Conservation (phyloP, 2,113 vertebrate species). For the Urocynchramus pylzowi region DNA sequence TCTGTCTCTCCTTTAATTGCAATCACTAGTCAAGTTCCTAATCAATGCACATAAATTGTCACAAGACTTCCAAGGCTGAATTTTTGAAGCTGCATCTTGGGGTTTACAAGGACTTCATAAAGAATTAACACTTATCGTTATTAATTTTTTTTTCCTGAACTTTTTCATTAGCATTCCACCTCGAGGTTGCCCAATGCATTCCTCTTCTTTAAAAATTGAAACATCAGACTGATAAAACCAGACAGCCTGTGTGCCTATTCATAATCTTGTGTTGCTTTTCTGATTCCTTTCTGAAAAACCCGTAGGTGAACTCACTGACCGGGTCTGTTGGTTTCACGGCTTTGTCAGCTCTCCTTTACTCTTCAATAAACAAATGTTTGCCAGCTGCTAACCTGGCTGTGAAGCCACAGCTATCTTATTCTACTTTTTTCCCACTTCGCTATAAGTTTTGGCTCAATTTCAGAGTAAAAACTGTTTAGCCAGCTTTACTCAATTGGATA, state of each 20-base stretch:
- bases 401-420: neutral
- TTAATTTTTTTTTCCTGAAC: neutral
- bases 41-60: neutral
- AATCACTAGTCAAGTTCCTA: neutral
- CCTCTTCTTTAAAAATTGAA: neutral
- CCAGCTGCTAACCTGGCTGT: neutral
- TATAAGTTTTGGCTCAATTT: neutral
- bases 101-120: neutral
- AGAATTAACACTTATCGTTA: neutral
- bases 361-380: neutral
- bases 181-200: neutral
- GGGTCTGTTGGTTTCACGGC: neutral
- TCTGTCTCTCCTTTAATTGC: neutral
- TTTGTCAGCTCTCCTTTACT: neutral
- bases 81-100: neutral
- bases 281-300: neutral
- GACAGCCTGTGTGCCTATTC: neutral
- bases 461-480: neutral
- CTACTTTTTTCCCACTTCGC: neutral
- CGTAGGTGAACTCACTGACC: neutral
- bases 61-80: neutral
- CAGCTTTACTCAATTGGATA: neutral
- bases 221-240: neutral
- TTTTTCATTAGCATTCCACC: neutral
- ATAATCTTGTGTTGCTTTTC: neutral